Evolutionary conservation across 2,888 invertebrate species (phyloP), one percentile per base, ranked within the genome.

Genomic region (Drosophila hawaiiensis): DNA sequence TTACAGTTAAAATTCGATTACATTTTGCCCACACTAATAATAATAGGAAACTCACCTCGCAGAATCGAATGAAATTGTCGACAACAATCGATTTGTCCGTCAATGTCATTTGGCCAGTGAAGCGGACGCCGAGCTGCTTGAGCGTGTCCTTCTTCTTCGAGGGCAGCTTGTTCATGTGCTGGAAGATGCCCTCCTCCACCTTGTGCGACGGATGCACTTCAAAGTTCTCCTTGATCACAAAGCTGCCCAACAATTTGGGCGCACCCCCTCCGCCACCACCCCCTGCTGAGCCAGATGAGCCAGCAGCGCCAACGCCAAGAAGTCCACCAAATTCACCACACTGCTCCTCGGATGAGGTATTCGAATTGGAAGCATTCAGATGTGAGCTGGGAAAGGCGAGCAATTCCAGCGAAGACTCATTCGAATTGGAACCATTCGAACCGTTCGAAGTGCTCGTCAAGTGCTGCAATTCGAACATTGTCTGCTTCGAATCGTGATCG

Each of bases 81-180:
- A 93, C 93, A 76, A 93, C 92, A 91, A 93, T 93, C 85, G 93
- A 92, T 91, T 93, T 93, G 82, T 93, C 93, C 78, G 90, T 87
- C 68, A 93, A 80, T 73, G 92, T 93, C 93, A 93, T 93, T 88
- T 93, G 93, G 70, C 93, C 93, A 35, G 93, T 93, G 68, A 93
- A 93, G 43, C 93, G 91, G 16, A 93, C 93, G 67, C 93, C 93
- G 71, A 93, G 68, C 68, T 92, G 92, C 79, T 93, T 93, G 9
- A 93, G 85, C 4, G 92, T 93, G 47, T 93, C 93, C 89, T 93
- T 93, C 74, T 93, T 93, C 75, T 93, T 93, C 3, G 92, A 78
- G 37, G 93, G 93, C 65, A 93, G 71, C 74, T 93, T 93, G 71
- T 93, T 93, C 93, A 93, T 93, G 71, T 93, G 93, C 82, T 93